Conservation (phyloP, 2,888 invertebrate genomes). For the Thera obeliscata region DNA sequence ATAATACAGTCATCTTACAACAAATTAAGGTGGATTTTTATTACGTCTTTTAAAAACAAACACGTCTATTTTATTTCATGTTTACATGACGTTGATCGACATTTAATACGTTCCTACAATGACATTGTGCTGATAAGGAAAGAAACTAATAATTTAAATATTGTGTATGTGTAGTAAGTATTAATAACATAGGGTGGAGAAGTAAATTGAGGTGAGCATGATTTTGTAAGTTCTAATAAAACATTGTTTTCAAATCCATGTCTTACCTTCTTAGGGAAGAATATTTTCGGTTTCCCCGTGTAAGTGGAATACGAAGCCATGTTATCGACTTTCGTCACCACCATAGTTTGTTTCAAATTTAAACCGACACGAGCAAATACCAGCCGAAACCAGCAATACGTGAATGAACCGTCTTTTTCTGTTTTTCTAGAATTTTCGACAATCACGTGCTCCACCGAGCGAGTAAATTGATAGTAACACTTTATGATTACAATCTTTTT, state of each 20-base stretch:
- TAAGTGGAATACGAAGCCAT: slow-evolving; percentile 81
- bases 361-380: slow-evolving; percentile 68
- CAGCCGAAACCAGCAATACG: slow-evolving; percentile 58
- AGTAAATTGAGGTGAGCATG: not conserved
- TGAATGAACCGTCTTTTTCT: slow-evolving; percentile 54
- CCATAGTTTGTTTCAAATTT: slow-evolving; percentile 78
- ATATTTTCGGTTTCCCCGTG: slow-evolving; percentile 82
- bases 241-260: not conserved
- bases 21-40: not conserved
- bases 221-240: not conserved
- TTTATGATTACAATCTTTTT: slow-evolving; percentile 60
- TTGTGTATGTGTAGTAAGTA: not conserved
- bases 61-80: not conserved
- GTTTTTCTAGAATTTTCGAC: slow-evolving; percentile 77
- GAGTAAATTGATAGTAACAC: slow-evolving; percentile 62
- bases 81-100: not conserved
- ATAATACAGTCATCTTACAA: not conserved
- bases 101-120: not conserved
- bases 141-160: not conserved
- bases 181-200: too few species aligned
- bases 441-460: slow-evolving; percentile 65
- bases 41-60: not conserved
- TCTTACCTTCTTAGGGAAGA: slow-evolving; percentile 82
- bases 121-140: not conserved
- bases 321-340: slow-evolving; percentile 80